Evolutionary conservation across 2,113 vertebrate species (phyloP).

Genomic region (Lucifuga dentata): DNA sequence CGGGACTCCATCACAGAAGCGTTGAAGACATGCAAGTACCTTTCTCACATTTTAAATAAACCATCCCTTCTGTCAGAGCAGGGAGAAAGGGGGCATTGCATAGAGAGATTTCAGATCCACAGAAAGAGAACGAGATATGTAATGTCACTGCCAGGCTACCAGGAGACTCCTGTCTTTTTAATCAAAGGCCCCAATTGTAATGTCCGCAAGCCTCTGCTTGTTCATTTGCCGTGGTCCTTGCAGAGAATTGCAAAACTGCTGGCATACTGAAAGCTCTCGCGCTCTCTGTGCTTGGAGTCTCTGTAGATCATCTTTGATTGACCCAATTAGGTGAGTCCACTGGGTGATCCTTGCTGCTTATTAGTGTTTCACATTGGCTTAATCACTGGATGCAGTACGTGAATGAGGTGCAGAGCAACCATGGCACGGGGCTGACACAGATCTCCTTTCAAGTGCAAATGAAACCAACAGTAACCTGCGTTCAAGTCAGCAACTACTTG

Average conservation of each 20-base stretch:
- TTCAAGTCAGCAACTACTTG: constrained; percentile 56
- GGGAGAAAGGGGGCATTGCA: constrained; percentile 11
- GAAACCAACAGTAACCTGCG: constrained; percentile 58
- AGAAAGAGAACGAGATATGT: constrained; percentile 49
- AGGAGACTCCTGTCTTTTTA: constrained; percentile 59
- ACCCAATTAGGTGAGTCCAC: constrained; percentile 79
- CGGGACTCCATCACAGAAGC: constrained; percentile 58
- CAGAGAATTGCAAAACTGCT: constrained; percentile 43
- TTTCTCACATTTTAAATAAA: constrained; percentile 67
- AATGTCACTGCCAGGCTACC: constrained; percentile 54
- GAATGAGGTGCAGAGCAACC: constrained; percentile 68
- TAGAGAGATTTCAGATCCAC: constrained; percentile 62
- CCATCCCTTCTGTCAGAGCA: constrained; percentile 48
- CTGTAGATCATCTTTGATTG: constrained; percentile 76
- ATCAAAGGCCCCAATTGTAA: constrained; percentile 63
- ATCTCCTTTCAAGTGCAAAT: constrained; percentile 73
- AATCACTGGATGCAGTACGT: constrained; percentile 71
- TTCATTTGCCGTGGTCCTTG: constrained; percentile 54
- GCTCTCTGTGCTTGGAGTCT: constrained; percentile 44
- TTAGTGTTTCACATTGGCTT: constrained; percentile 75
- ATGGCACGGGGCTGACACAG: constrained; percentile 55
- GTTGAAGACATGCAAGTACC: constrained; percentile 56
- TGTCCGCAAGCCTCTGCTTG: constrained; percentile 54
- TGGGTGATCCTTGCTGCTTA: constrained; percentile 75
- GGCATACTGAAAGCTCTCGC: constrained; percentile 46